These are phyloP conservation scores for Schizothorax lantsangensis DNA, from an alignment of 2,797 vertebrate species.

Conservation along the genomic window DNA sequence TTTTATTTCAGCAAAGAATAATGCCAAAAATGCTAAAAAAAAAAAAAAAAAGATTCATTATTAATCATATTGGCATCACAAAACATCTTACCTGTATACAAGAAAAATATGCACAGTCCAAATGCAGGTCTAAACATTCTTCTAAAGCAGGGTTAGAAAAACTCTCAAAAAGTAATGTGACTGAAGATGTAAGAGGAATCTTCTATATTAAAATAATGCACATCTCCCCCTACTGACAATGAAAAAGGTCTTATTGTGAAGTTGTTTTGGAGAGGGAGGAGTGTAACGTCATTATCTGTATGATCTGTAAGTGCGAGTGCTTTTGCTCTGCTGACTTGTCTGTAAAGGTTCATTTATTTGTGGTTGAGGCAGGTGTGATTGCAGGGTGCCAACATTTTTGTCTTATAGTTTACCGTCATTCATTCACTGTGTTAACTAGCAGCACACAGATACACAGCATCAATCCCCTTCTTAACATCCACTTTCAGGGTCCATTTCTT, in stretches of 20 bases:
- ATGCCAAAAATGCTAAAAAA: not conserved
- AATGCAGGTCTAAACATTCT: slow-evolving; percentile 33
- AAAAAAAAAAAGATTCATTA: not conserved
- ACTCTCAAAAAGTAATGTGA: not conserved
- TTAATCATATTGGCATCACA: not conserved
- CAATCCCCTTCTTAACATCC: slow-evolving; percentile 33
- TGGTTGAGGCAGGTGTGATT: slow-evolving; percentile 15
- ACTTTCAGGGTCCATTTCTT: slow-evolving; percentile 59
- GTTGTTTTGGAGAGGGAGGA: not conserved
- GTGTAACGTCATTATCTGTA: not conserved
- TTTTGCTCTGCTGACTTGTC: too few relatives aligned
- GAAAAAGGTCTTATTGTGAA: not conserved
- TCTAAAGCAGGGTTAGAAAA: not conserved
- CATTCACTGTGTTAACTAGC: slow-evolving; percentile 30
- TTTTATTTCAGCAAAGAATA: not conserved
- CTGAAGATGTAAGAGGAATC: not conserved
- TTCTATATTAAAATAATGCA: too few relatives aligned
- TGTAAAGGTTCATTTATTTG: not conserved
- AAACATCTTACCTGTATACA: slow-evolving; percentile 37
- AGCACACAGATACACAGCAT: slow-evolving; percentile 61
- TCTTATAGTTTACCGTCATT: not conserved
- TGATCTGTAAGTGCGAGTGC: not conserved
- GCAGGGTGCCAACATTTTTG: not conserved
- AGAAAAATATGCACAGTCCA: slow-evolving; percentile 17
- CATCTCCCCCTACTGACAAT: not conserved